Evolutionary conservation across 2,888 invertebrate genomes (phyloP), one percentile per base, ranked within the genome.

Genomic region (Drosophila imparisetae): DNA sequence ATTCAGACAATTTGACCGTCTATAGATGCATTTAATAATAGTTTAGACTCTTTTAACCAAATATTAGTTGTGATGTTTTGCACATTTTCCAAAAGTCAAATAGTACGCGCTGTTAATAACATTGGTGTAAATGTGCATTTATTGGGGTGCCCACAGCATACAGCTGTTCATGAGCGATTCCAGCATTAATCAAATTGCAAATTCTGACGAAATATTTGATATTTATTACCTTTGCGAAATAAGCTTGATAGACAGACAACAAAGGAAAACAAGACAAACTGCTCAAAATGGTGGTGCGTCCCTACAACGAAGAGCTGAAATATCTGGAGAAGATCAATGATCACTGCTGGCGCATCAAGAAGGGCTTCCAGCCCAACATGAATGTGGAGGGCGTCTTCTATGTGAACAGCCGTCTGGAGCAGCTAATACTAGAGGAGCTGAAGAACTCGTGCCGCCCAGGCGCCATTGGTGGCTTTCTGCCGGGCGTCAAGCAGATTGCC

Each of bases 301-400:
- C 95, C 67, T 99, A 98, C 92, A 96, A 98, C 73, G 99, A 99
- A 81, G 99, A 99, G 92, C 93, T 98, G 30, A 95, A 97, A 90
- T 99, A 96, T 92, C 94, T 99, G 82, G 98, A 99, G 92, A 98
- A 97, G 93, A 94, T 98, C 5, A 96, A 95, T 86, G 95, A 96
- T 18, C 94, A 96, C 91, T 95, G 95, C 84, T 99, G 99, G 98
- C 95, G 95, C 91, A 99, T 99, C 75, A 99, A 99, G 91, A 99
- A 98, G 92, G 99, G 99, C 5, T 99, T 99, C 93, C 99, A 99
- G 91, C 98, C 99, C 1, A 99, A 99, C 90, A 99, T 99, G 99
- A 99, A 15, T 98, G 99, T 94, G 97, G 99, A 99, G 93, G 99
- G 99, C 24, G 94, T 97, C 34, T 99, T 99, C 93, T 99, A 98